phyloP scores from a whole-genome alignment of 2,888 invertebrate species.

The Aphodius granarius region DNA sequence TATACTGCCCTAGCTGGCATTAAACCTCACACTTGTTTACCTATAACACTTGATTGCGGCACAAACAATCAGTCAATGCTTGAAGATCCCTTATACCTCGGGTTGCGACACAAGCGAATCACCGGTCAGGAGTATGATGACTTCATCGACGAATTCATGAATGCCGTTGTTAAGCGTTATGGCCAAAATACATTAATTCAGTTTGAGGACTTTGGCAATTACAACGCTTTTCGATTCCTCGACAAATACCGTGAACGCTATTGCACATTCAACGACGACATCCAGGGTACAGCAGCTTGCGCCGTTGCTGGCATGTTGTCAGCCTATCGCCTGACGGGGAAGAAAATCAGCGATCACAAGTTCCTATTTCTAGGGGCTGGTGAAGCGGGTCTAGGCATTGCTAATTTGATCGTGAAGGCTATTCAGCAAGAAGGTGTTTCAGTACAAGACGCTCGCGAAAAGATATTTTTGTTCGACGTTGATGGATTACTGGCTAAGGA shows the following conservation, averaged over 20 bases:
- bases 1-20: conserved; percentile 98
- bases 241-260: conserved; percentile 88
- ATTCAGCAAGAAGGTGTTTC: conserved; percentile 73
- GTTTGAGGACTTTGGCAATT: conserved; percentile 93
- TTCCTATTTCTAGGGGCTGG: conserved; percentile 80
- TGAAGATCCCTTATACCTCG: conserved; percentile 94
- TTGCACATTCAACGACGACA: conserved; percentile 99
- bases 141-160: conserved; percentile 97
- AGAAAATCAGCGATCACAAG: conserved; percentile 81
- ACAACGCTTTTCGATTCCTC: conserved; percentile 93
- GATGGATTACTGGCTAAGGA: conserved; percentile 82
- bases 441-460: conserved; percentile 73
- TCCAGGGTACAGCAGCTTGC: conserved; percentile 84
- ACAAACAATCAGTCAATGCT: conserved; percentile 84
- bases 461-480: conserved; percentile 95
- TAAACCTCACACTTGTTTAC: conserved; percentile 91
- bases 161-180: conserved; percentile 83
- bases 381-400: conserved; percentile 59
- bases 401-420: conserved; percentile 84
- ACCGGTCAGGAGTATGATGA: conserved; percentile 88
- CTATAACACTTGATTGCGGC: conserved; percentile 92
- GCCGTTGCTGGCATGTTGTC: conserved; percentile 92
- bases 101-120: conserved; percentile 81
- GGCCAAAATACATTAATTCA: conserved; percentile 84
- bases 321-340: conserved; percentile 70